Evolutionary conservation across 2,797 vertebrate species (phyloP), one percentile per base, ranked within the genome.

Genomic region (Sphaeramia orbicularis): DNA sequence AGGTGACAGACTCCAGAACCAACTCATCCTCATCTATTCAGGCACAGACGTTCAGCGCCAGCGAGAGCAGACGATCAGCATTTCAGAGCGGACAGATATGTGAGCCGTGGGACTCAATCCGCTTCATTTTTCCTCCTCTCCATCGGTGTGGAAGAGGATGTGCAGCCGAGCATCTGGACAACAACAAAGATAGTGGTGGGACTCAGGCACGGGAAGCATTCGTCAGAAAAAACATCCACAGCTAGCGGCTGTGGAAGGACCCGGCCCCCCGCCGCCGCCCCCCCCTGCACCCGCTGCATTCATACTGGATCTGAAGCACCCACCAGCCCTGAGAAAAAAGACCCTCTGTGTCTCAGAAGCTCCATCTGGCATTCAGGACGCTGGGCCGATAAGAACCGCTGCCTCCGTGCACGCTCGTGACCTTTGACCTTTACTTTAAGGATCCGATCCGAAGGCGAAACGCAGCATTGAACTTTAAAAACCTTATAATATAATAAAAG

Each of bases 161-260:
- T 75, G 71, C 44, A 67, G 68, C 79, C 53, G 18, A 37, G 81
- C 86, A 57, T 80, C 71, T 84, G 85, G 74, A 93, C 91, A 94
- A 96, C 95, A 96, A 96, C 94, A 92, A 93, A 88, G 86, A 74
- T 91, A 90, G 86, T 91, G 78, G 93, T 92, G 94, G 94, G 95
- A 91, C 76, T 65, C 86, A 94, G 92, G 95, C 94, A 94, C 89
- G 95, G 95, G 90, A 96, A 95, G 94, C 93, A 96, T 91, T 95
- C 92, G 90, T 84, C 76, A 84, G 78, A 84, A 88, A 89, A 93
- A 88, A 93, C 90, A 91, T 38, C 91, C 93, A 87, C 76, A 87
- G 93, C 93, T 95, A 96, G 95, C 94, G 92, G 95, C 95, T 67
- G 44, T 4, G 63, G 38, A 92, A 95, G 95, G 93, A 74, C 71